Evolutionary conservation across 1,140 invertebrate genomes (phyloP).

Genomic region (Tetramorium alpestre): DNA sequence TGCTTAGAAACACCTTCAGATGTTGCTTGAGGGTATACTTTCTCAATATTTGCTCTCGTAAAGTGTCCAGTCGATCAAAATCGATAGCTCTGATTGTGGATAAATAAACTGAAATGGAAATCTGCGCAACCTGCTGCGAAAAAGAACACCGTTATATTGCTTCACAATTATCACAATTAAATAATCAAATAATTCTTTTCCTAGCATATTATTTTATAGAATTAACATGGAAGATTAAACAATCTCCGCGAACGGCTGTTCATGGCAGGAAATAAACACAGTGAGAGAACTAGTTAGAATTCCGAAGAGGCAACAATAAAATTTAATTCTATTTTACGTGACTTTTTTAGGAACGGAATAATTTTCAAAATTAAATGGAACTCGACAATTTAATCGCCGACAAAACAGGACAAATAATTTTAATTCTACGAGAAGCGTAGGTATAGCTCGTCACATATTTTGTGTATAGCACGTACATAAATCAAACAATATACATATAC

Average conservation of each 20-base stretch:
- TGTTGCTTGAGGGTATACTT: background rate
- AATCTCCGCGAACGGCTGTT: background rate
- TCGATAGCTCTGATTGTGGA: slow-evolving; percentile 22
- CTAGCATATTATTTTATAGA: background rate
- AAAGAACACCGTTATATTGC: background rate
- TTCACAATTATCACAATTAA: no score
- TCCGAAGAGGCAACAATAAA: background rate
- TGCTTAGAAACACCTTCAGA: background rate
- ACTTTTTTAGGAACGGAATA: background rate
- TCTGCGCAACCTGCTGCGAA: background rate
- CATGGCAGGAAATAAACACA: background rate
- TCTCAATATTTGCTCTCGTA: slow-evolving; percentile 37
- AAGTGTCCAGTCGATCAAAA: slow-evolving; percentile 2
- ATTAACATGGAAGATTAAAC: background rate
- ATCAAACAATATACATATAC: slow-evolving; percentile 2
- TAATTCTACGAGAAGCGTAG: background rate
- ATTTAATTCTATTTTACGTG: background rate
- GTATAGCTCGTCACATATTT: background rate
- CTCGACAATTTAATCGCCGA: background rate
- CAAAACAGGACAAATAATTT: background rate
- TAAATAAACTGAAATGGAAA: background rate
- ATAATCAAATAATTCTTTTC: background rate
- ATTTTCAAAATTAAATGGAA: slow-evolving; percentile 17
- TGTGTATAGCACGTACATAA: background rate
- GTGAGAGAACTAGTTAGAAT: background rate